Evolutionary conservation across 2,888 invertebrate species (phyloP).

Genomic region (Tubulanus polymorphus): DNA sequence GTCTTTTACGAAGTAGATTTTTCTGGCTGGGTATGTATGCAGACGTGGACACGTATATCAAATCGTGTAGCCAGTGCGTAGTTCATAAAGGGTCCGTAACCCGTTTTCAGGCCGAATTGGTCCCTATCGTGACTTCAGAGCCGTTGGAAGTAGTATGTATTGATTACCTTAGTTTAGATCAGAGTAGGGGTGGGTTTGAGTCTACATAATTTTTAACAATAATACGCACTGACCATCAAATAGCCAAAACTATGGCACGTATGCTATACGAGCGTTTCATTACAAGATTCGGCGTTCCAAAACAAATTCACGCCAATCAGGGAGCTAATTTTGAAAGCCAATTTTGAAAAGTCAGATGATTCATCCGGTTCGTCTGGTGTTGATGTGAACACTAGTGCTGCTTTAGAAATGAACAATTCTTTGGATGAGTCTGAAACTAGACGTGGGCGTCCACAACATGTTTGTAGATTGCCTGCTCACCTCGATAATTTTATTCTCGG

Average conservation of each 20-base stretch:
- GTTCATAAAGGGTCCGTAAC: background rate
- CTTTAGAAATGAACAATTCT: too few species aligned
- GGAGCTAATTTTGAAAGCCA: background rate
- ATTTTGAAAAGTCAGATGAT: too few species aligned
- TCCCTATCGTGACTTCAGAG: background rate
- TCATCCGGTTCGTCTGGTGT: too few species aligned
- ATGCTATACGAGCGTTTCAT: constrained; percentile 5
- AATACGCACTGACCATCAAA: constrained; percentile 7
- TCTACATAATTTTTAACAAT: constrained; percentile 16
- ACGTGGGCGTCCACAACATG: too few species aligned
- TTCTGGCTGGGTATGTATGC: background rate
- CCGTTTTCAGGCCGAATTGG: background rate
- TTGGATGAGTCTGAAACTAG: too few species aligned
- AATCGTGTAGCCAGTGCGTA: background rate
- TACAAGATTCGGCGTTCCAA: constrained; percentile 2
- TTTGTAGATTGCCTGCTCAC: too few species aligned
- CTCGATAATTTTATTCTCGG: too few species aligned
- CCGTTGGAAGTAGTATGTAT: constrained; percentile 12
- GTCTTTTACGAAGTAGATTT: background rate
- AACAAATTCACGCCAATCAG: background rate
- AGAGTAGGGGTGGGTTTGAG: constrained; percentile 13
- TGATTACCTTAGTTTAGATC: constrained; percentile 14
- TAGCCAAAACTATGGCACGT: constrained; percentile 8
- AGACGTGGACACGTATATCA: background rate
- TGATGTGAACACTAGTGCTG: too few species aligned